Conservation (phyloP, 2,888 invertebrate species). For the Eulithis testata region DNA sequence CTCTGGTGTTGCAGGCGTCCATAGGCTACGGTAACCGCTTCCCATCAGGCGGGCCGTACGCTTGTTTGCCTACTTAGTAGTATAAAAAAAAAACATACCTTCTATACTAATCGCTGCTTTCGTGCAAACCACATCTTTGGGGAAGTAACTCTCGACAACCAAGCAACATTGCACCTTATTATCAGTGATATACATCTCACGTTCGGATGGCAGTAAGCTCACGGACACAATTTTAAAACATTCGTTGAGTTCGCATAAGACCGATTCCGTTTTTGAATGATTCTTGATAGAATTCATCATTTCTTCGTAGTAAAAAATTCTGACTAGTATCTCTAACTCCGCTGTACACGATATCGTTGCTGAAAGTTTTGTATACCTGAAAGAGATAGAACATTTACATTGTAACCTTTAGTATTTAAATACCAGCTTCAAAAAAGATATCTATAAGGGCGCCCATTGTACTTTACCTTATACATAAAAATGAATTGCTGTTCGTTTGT, state of each 20-base stretch:
- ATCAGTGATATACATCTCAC: slow-evolving; percentile 75
- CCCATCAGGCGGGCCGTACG: too few relatives aligned
- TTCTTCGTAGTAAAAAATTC: slow-evolving; percentile 92
- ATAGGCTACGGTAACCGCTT: too few relatives aligned
- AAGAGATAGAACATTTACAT: slow-evolving; percentile 42
- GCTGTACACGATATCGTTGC: slow-evolving; percentile 91
- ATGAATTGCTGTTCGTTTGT: too few relatives aligned
- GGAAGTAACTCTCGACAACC: slow-evolving; percentile 77
- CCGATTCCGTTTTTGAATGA: slow-evolving; percentile 73
- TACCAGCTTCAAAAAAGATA: too few relatives aligned
- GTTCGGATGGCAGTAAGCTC: slow-evolving; percentile 83
- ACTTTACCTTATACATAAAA: too few relatives aligned
- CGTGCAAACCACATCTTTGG: slow-evolving; percentile 87
- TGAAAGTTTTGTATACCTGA: slow-evolving; percentile 90
- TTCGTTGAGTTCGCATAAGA: slow-evolving; percentile 82
- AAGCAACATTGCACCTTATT: slow-evolving; percentile 74
- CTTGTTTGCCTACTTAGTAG: too few relatives aligned
- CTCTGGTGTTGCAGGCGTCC: too few relatives aligned
- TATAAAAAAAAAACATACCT: too few relatives aligned
- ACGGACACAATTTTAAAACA: slow-evolving; percentile 83
- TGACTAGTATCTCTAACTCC: slow-evolving; percentile 89
- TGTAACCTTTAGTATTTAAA: too few relatives aligned
- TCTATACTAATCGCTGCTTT: slow-evolving; percentile 87
- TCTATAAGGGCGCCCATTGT: too few relatives aligned
- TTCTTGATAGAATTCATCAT: slow-evolving; percentile 88